Evolutionary conservation across 1,140 invertebrate genomes (phyloP).

Genomic region (Hydropsyche tenuis): DNA sequence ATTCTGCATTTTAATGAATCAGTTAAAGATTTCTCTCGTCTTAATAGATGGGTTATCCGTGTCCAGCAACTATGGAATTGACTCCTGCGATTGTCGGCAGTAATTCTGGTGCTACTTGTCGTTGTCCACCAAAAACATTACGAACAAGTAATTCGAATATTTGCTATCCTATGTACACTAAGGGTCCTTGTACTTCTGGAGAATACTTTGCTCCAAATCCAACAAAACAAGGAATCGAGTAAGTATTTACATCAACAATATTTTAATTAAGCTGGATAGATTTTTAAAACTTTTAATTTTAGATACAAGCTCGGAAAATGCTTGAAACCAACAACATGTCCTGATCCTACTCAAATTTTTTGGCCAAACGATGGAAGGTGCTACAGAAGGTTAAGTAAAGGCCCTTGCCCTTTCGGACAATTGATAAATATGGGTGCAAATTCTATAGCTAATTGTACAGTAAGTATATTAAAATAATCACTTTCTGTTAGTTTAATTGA

Average conservation of each 20-base stretch:
- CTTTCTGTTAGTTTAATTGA: too few species aligned
- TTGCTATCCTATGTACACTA: constrained; percentile 75
- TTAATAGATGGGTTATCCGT: constrained; percentile 74
- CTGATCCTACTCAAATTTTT: constrained; percentile 67
- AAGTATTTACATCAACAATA: not conserved
- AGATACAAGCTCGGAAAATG: constrained; percentile 72
- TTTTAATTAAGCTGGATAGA: not conserved
- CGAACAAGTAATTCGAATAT: constrained; percentile 64
- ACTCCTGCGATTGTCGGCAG: constrained; percentile 67
- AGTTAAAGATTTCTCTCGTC: not conserved
- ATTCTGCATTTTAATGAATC: not conserved
- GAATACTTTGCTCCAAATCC: constrained; percentile 73
- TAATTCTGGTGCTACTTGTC: constrained; percentile 69
- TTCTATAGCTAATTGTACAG: constrained; percentile 67
- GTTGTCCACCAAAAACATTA: constrained; percentile 78
- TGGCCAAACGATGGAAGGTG: constrained; percentile 78
- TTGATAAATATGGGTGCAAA: constrained; percentile 67
- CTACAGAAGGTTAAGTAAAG: constrained; percentile 70
- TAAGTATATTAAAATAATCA: constrained; percentile 48
- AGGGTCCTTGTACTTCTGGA: constrained; percentile 72
- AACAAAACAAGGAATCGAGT: constrained; percentile 41
- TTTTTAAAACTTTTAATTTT: not conserved
- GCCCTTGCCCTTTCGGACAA: constrained; percentile 77
- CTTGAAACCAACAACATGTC: constrained; percentile 66
- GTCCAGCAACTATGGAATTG: constrained; percentile 82